Conservation (phyloP, 2,113 vertebrate genomes). For the Petrocephalus microphthalmus region DNA sequence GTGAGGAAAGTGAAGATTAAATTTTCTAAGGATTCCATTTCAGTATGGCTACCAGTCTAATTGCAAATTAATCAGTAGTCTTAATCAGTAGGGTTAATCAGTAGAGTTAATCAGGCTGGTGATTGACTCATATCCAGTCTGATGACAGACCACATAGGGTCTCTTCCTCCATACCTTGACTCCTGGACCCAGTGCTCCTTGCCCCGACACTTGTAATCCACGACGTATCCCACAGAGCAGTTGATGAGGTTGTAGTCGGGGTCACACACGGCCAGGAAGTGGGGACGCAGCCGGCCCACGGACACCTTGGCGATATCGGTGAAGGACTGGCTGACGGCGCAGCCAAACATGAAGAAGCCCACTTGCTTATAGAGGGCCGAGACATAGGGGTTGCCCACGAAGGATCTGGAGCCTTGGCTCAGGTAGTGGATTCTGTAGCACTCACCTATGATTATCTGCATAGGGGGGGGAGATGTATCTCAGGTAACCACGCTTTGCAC, state of each 20-base stretch:
- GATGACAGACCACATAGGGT: not conserved
- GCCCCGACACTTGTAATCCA: conserved; percentile 75
- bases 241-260: conserved; percentile 75
- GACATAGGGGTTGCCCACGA: conserved; percentile 86
- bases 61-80: not conserved
- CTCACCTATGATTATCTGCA: conserved; percentile 88
- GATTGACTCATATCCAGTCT: conserved; percentile 25
- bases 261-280: conserved; percentile 82
- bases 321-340: conserved; percentile 94
- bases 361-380: conserved; percentile 92
- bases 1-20: not conserved
- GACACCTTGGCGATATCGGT: conserved; percentile 98
- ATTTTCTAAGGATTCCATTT: not conserved
- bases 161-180: conserved; percentile 68
- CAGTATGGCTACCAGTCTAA: not conserved
- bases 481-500: not conserved
- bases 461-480: not conserved
- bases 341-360: conserved; percentile 92
- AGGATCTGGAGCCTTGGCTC: conserved; percentile 81
- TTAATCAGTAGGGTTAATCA: not conserved
- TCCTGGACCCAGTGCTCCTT: conserved; percentile 75
- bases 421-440: conserved; percentile 88
- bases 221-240: conserved; percentile 84
- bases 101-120: not conserved
- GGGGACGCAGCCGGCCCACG: conserved; percentile 90